phyloP scores from a whole-genome alignment of 2,797 vertebrate genomes.

The Ceyx erithaca region DNA sequence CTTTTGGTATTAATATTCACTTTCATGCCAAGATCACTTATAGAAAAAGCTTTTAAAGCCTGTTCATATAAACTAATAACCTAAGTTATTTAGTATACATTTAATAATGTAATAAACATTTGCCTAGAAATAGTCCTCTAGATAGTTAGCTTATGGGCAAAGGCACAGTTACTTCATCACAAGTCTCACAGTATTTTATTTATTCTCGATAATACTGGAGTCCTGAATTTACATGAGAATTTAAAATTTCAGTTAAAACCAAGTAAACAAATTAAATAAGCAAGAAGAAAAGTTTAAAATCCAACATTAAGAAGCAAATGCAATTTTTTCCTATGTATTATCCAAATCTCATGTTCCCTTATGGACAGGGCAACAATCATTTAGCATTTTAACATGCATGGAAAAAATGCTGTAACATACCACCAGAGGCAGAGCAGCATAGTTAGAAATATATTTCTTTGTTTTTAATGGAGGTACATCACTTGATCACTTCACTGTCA shows the following conservation, averaged over 20 bases:
- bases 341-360: background rate
- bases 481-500: background rate
- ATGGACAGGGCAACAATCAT: background rate
- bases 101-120: background rate
- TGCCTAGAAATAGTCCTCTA: background rate
- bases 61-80: background rate
- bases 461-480: background rate
- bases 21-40: background rate
- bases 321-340: background rate
- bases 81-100: background rate
- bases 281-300: background rate
- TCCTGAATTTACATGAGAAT: background rate
- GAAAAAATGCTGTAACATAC: background rate
- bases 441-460: background rate
- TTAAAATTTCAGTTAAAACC: conserved; percentile 1
- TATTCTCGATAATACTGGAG: background rate
- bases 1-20: background rate
- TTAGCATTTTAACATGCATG: background rate
- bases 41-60: background rate
- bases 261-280: background rate
- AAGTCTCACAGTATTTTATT: background rate
- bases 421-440: background rate
- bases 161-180: background rate
- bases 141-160: background rate
- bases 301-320: background rate